Evolutionary conservation across 1,140 invertebrate species (phyloP).

Genomic region (Leptinotarsa texana): DNA sequence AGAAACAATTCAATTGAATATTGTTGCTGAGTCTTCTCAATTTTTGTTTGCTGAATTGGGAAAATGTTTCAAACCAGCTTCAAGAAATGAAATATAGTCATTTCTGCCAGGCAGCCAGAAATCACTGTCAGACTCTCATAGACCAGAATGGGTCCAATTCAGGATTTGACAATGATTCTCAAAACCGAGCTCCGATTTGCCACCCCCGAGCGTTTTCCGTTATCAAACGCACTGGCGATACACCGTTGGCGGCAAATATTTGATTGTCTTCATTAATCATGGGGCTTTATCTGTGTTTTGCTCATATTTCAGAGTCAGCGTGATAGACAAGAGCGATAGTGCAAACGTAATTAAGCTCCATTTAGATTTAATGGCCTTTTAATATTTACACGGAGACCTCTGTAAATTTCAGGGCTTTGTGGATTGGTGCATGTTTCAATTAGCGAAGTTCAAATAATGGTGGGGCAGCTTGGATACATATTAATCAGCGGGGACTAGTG

Average conservation of each 20-base stretch:
- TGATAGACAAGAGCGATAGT: slow-evolving; percentile 50
- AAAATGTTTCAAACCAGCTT: too few species aligned
- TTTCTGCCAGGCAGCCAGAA: too few species aligned
- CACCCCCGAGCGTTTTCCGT: neutral
- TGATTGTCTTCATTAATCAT: slow-evolving; percentile 50
- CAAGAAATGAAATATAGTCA: too few species aligned
- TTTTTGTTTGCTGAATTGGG: too few species aligned
- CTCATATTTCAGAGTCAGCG: slow-evolving; percentile 45
- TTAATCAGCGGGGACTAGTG: too few species aligned
- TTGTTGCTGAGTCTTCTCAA: too few species aligned
- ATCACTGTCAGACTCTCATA: too few species aligned
- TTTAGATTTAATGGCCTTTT: slow-evolving; percentile 52
- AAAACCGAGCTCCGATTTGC: neutral
- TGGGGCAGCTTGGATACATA: too few species aligned
- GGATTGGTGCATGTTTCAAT: slow-evolving; percentile 7
- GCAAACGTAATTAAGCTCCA: slow-evolving; percentile 48
- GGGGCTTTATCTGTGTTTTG: slow-evolving; percentile 45
- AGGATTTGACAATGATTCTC: too few species aligned
- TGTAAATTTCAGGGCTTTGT: slow-evolving; percentile 10
- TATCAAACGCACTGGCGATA: neutral
- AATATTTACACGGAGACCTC: slow-evolving; percentile 47
- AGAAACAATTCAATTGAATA: too few species aligned
- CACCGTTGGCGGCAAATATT: slow-evolving; percentile 41
- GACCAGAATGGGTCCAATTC: too few species aligned
- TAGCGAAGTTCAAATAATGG: neutral